A percentile compares a stretch with the other conserved stretches of the same genome.
phyloP scores from a whole-genome alignment of 1,140 invertebrate genomes.

The Carposina sasakii region DNA sequence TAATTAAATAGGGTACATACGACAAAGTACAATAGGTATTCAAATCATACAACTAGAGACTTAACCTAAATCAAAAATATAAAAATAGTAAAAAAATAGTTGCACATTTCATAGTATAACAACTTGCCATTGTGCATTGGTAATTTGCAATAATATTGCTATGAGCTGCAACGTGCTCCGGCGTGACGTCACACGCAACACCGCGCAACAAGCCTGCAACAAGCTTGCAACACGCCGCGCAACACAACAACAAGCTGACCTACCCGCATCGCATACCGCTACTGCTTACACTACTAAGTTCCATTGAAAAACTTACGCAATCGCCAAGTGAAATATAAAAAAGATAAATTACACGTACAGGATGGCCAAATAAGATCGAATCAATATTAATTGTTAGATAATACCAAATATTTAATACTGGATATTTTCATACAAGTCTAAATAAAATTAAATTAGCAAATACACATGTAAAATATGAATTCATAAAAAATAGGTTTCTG shows the following conservation, averaged over 20 bases:
- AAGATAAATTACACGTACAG: conserved; percentile 72
- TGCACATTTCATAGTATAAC: conserved; percentile 59
- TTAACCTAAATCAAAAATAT: conserved; percentile 72
- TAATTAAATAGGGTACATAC: conserved; percentile 56
- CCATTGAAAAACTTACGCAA: conserved; percentile 63
- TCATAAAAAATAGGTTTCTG: no score
- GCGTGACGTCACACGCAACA: background rate
- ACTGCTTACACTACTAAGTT: conserved; percentile 31
- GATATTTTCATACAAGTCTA: no score
- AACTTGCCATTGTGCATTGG: conserved; percentile 57
- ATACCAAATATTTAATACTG: no score
- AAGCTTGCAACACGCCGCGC: background rate
- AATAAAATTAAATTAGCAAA: no score
- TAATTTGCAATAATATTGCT: background rate
- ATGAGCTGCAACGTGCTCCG: background rate
- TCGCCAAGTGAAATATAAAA: conserved; percentile 68
- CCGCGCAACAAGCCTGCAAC: background rate
- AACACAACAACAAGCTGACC: conserved; percentile 12
- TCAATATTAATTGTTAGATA: no score
- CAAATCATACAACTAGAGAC: conserved; percentile 69
- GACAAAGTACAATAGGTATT: conserved; percentile 63
- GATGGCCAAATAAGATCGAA: no score
- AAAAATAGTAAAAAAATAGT: conserved; percentile 72
- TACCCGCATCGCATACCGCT: conserved; percentile 23
- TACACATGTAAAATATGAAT: no score